Conservation (phyloP, 2,888 invertebrate genomes). For the Arenicola marina region DNA sequence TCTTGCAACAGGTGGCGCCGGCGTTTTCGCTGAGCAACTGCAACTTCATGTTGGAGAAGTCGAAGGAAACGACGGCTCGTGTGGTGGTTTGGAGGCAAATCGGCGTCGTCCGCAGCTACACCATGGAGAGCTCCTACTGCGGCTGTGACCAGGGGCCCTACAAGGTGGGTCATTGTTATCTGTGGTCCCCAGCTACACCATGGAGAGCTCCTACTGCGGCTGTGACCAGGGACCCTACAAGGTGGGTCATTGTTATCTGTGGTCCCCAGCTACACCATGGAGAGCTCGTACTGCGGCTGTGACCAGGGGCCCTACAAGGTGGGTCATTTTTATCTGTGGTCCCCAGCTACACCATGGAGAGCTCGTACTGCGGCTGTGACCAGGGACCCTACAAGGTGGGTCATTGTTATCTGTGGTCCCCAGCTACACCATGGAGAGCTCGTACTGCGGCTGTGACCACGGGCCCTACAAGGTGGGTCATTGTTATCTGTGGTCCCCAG, state of each 20-base stretch:
- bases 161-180: slow-evolving; percentile 27
- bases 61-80: slow-evolving; percentile 81
- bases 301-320: slow-evolving; percentile 68
- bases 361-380: too few species aligned
- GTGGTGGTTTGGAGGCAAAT: slow-evolving; percentile 86
- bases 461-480: too few species aligned
- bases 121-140: slow-evolving; percentile 85
- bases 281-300: slow-evolving; percentile 83
- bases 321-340: too few species aligned
- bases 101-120: slow-evolving; percentile 76
- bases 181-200: slow-evolving; percentile 78
- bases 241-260: slow-evolving; percentile 67
- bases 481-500: slow-evolving; percentile 73
- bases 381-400: too few species aligned
- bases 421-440: slow-evolving; percentile 84
- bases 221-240: slow-evolving; percentile 71
- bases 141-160: slow-evolving; percentile 75
- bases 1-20: slow-evolving; percentile 73
- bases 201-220: slow-evolving; percentile 86
- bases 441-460: slow-evolving; percentile 82
- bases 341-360: too few species aligned
- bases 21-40: slow-evolving; percentile 76
- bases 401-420: too few species aligned
- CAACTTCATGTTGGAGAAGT: slow-evolving; percentile 76
- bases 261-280: slow-evolving; percentile 79